phyloP scores from a whole-genome alignment of 1,140 invertebrate species.

The Araneus ventricosus region DNA sequence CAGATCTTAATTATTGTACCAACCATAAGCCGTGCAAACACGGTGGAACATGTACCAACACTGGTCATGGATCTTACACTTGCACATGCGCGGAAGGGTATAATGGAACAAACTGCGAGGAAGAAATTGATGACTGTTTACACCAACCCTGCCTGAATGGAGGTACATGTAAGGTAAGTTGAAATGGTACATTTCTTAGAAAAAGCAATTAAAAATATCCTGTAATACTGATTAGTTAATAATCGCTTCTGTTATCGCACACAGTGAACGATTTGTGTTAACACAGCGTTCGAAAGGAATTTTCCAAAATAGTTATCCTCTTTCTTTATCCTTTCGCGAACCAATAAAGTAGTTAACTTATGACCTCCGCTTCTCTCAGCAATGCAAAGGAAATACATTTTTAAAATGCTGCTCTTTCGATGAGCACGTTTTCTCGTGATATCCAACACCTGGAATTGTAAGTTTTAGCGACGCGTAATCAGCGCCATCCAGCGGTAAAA shows the following conservation, averaged over 20 bases:
- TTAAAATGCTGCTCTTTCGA: slow-evolving; percentile 38
- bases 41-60: slow-evolving; percentile 96
- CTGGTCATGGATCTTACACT: slow-evolving; percentile 94
- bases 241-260: background rate
- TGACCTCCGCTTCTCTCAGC: background rate
- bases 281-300: background rate
- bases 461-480: background rate
- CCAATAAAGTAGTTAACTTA: slow-evolving; percentile 79
- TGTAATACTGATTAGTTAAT: background rate
- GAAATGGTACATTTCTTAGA: slow-evolving; percentile 64
- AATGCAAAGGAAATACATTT: slow-evolving; percentile 57
- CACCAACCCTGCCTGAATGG: slow-evolving; percentile 80
- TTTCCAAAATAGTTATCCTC: background rate
- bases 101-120: slow-evolving; percentile 93
- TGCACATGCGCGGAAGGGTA: slow-evolving; percentile 95
- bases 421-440: slow-evolving; percentile 68
- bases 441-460: slow-evolving; percentile 46
- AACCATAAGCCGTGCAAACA: slow-evolving; percentile 96
- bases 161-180: slow-evolving; percentile 84
- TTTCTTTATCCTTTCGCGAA: background rate
- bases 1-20: slow-evolving; percentile 98
- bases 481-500: slow-evolving; percentile 42
- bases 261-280: background rate
- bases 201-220: background rate
- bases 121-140: slow-evolving; percentile 95